Conservation (phyloP, 2,888 invertebrate species). For the Perizoma flavofasciatum region DNA sequence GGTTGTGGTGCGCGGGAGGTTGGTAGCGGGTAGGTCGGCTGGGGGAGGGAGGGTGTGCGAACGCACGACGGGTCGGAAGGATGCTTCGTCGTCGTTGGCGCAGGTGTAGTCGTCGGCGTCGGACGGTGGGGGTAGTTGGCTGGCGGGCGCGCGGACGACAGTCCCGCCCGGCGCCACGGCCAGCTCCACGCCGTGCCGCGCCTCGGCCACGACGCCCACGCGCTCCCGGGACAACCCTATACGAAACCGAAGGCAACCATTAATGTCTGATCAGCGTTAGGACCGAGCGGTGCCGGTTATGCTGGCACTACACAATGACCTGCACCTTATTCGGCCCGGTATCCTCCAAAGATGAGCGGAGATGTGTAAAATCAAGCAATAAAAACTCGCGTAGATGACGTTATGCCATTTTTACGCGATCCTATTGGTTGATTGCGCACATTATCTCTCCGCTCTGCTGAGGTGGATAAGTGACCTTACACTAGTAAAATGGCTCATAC, state of each 20-base stretch:
- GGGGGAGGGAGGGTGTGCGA: constrained; percentile 66
- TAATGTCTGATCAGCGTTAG: constrained; percentile 44
- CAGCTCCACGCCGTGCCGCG: constrained; percentile 84
- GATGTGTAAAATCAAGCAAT: too few species aligned
- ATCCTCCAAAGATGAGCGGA: too few species aligned
- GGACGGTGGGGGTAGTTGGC: constrained; percentile 66
- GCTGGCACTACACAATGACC: neutral
- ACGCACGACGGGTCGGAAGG: constrained; percentile 87
- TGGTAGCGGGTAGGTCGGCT: constrained; percentile 56
- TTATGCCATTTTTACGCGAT: too few species aligned
- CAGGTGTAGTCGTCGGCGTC: constrained; percentile 71
- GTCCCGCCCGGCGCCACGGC: constrained; percentile 84
- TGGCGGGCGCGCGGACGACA: constrained; percentile 72
- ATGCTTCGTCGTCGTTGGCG: constrained; percentile 86
- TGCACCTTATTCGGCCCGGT: too few species aligned
- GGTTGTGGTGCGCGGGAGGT: constrained; percentile 66
- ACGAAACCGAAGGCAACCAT: constrained; percentile 93
- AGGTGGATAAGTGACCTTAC: too few species aligned
- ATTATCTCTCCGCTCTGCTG: too few species aligned
- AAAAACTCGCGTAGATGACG: too few species aligned
- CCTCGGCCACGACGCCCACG: constrained; percentile 60
- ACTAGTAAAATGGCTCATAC: too few species aligned
- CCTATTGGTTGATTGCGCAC: too few species aligned
- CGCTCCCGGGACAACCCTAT: constrained; percentile 83
- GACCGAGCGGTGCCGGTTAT: constrained; percentile 31